Conservation (phyloP, 2,888 invertebrate genomes). For the Ptychoptera contaminata region DNA sequence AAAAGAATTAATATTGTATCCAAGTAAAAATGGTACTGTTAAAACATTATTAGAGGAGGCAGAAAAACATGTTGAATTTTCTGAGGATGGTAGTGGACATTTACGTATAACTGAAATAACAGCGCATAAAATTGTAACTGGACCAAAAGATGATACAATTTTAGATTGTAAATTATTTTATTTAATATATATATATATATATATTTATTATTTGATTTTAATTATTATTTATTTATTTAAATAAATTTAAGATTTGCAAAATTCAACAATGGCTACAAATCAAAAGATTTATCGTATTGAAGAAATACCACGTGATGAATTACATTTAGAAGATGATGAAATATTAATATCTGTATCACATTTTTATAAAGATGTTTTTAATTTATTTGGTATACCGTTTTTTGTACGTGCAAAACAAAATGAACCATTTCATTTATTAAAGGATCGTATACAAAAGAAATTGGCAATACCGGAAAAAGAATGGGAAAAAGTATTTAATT, state of each 20-base stretch:
- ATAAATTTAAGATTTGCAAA: constrained; percentile 9
- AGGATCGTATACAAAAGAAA: constrained; percentile 82
- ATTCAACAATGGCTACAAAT: constrained; percentile 29
- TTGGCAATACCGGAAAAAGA: constrained; percentile 91
- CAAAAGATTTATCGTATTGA: constrained; percentile 66
- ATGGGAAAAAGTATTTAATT: constrained; percentile 57
- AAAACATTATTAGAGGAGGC: constrained; percentile 86
- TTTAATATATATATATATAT: too few relatives aligned
- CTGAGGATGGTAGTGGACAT: constrained; percentile 75
- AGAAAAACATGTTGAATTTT: constrained; percentile 75
- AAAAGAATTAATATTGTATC: constrained; percentile 90
- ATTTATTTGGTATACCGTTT: constrained; percentile 89
- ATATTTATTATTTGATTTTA: too few relatives aligned
- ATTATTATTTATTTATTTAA: constrained; percentile 3
- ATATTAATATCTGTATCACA: constrained; percentile 89
- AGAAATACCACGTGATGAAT: constrained; percentile 84
- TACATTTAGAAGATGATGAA: constrained; percentile 65
- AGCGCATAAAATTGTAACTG: constrained; percentile 52
- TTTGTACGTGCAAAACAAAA: constrained; percentile 77
- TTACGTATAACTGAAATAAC: constrained; percentile 66
- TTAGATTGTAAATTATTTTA: constrained; percentile 48
- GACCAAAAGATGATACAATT: constrained; percentile 52
- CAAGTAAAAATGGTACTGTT: constrained; percentile 87
- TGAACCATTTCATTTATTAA: constrained; percentile 71
- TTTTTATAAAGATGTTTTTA: constrained; percentile 89